These are phyloP conservation scores for Asbolus verrucosus DNA, from an alignment of 1,140 invertebrate genomes.

Conservation along the genomic window DNA sequence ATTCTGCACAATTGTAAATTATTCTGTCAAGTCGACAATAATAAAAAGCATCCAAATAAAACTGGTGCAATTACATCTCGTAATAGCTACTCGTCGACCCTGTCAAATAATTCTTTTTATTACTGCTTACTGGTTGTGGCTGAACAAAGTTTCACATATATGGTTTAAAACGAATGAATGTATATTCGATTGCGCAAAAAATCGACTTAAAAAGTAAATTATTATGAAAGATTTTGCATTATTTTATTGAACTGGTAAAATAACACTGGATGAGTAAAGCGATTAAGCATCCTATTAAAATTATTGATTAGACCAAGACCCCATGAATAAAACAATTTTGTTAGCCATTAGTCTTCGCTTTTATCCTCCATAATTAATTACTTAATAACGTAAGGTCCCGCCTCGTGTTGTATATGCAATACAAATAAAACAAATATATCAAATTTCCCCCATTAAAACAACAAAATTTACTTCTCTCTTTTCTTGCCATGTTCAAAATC, in stretches of 20 bases:
- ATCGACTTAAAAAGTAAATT: background rate
- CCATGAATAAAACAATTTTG: background rate
- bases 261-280: conserved; percentile 1
- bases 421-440: too few species aligned
- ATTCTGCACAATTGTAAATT: conserved; percentile 20
- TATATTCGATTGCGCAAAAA: background rate
- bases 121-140: background rate
- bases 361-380: too few species aligned
- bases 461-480: too few species aligned
- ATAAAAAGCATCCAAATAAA: conserved; percentile 2
- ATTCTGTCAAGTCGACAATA: background rate
- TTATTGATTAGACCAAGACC: background rate
- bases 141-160: conserved; percentile 8
- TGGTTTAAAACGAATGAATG: conserved; percentile 4
- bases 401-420: too few species aligned
- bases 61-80: conserved; percentile 7
- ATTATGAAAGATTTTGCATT: background rate
- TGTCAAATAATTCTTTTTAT: conserved; percentile 26
- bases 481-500: too few species aligned
- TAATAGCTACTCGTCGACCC: conserved; percentile 12
- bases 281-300: background rate
- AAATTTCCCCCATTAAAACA: too few species aligned
- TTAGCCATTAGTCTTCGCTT: background rate
- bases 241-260: conserved; percentile 5
- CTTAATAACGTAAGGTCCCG: too few species aligned